A percentile compares a stretch with the other conserved stretches of the same genome.
Conservation (phyloP, 1,140 invertebrate genomes). For the Tetramorium simillimum region DNA sequence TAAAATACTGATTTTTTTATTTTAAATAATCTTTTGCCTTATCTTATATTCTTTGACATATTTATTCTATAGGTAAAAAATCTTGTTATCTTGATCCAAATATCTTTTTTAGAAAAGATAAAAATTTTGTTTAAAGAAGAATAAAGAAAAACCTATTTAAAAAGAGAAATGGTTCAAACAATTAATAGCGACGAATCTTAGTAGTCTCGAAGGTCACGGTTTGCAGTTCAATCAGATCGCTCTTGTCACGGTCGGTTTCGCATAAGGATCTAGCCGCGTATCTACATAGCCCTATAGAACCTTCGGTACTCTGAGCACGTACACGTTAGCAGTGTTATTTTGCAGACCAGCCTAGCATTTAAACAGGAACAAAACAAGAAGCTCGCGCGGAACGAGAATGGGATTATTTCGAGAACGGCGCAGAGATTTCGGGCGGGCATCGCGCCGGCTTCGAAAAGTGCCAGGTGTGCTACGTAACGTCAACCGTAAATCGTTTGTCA, state of each 20-base stretch:
- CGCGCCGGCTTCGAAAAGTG: constrained; percentile 38
- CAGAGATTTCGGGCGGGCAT: constrained; percentile 54
- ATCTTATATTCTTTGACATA: neutral
- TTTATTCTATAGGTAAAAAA: neutral
- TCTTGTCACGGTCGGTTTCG: constrained; percentile 59
- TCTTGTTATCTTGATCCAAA: neutral
- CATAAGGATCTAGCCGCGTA: constrained; percentile 31
- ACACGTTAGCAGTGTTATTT: constrained; percentile 69
- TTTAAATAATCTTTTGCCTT: neutral
- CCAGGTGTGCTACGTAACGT: constrained; percentile 40
- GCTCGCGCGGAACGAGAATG: constrained; percentile 73
- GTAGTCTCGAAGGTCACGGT: constrained; percentile 35
- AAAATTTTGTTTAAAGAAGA: neutral
- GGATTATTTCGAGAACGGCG: constrained; percentile 75
- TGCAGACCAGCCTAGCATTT: constrained; percentile 72
- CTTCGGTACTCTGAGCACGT: constrained; percentile 58
- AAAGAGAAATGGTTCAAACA: neutral
- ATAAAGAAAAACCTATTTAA: neutral
- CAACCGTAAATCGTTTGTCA: constrained; percentile 20
- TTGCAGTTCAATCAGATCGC: constrained; percentile 67
- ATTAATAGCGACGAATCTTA: constrained; percentile 22
- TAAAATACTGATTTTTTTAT: neutral
- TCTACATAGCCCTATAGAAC: constrained; percentile 31
- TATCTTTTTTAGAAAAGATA: neutral
- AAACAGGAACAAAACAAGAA: constrained; percentile 75